A percentile compares a stretch with the other conserved stretches of the same genome.
Conservation (phyloP, 2,888 invertebrate genomes). For the Taphrorychus bicolor region DNA sequence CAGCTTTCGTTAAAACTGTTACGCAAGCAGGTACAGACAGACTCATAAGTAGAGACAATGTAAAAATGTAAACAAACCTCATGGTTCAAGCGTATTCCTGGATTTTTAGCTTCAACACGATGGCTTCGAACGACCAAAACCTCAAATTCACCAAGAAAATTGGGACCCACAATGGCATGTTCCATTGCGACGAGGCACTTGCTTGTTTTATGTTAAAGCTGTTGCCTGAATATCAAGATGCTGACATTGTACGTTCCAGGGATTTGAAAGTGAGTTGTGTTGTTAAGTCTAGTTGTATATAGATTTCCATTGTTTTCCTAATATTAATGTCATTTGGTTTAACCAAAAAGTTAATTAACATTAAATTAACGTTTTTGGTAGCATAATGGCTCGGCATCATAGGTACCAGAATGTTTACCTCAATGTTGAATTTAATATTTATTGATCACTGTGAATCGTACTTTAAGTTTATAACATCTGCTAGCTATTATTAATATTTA, state of each 20-base stretch:
- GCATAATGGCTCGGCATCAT: too few species aligned
- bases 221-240: slow-evolving; percentile 80
- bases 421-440: too few species aligned
- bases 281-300: background rate
- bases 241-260: slow-evolving; percentile 77
- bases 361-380: too few species aligned
- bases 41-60: background rate
- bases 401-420: too few species aligned
- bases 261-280: slow-evolving; percentile 51
- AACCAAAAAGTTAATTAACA: too few species aligned
- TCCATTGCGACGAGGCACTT: slow-evolving; percentile 95
- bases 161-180: slow-evolving; percentile 82
- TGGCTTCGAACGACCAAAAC: slow-evolving; percentile 55
- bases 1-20: background rate
- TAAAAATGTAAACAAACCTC: background rate
- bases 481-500: too few species aligned
- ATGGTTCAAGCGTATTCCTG: background rate
- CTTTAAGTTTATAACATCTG: too few species aligned
- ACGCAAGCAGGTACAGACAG: background rate
- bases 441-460: too few species aligned
- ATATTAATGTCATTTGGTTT: too few species aligned
- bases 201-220: slow-evolving; percentile 90
- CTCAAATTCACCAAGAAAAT: slow-evolving; percentile 60
- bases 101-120: slow-evolving; percentile 52
- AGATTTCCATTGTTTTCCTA: background rate